Base-by-base conservation (phyloP, 2,797 vertebrate species). In the Hafferia zeledoni region DNA sequence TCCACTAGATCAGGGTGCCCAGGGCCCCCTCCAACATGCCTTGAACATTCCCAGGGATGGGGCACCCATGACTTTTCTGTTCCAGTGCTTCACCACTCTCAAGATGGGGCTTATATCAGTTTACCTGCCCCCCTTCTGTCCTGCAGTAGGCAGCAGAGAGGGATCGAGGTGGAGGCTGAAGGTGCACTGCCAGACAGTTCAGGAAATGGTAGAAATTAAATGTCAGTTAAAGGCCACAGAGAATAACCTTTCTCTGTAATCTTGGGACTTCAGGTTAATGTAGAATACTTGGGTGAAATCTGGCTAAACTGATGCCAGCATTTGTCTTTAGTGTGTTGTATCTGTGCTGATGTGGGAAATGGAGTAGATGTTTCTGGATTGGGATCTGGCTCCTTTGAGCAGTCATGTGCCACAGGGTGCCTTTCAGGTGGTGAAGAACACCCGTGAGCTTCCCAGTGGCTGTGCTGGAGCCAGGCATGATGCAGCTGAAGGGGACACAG, bases 101-200 rank as follows among this genome's bases (percentile, higher is more conserved):
- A 5, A 3, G 27, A 13, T 57, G 50, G 30, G 37, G 13, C 41
- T 93, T 67, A 0, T 44, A 3, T n/a, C 0, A 0, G 12, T 77
- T 33, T 2, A 2, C 9, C 16, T 43, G 55, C 27, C 22, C 30
- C 64, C 31, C 49, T 41, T 47, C 31, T 76, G 47, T 56, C 37
- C 43, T 87, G 59, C 59, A 67, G 64, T 0, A 0, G 37, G 59
- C 46, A 83, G 72, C 69, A 70, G 61, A 39, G 35, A 59, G 25
- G 47, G 30, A 11, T 35, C 59, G 55, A 41, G 27, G 10, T n/a
- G 44, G 28, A 55, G 53, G 27, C 28, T 56, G 72, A 69, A 77
- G 25, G 15, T 17, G 30, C n/a, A 5, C 20, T 41, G 25, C 46
- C 35, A 69, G 55, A 19, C 28, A 53, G 31, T 6, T 71, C 49